phyloP scores from a whole-genome alignment of 2,113 vertebrate genomes.

The Callipepla californica region DNA sequence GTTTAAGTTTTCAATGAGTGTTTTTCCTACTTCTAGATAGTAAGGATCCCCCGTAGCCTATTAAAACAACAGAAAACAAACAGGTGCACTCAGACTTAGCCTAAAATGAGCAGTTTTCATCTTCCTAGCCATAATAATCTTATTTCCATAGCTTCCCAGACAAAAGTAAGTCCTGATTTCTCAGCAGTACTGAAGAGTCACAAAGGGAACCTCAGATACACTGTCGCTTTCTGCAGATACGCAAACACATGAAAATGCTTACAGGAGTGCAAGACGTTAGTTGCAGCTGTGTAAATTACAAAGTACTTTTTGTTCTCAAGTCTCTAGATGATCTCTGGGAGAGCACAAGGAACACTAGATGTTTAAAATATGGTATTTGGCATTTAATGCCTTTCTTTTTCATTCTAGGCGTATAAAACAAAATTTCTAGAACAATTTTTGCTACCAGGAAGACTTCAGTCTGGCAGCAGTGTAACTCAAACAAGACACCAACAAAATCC shows the following conservation, averaged over 20 bases:
- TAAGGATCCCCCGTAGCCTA: conserved; percentile 97
- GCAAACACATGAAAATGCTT: background rate
- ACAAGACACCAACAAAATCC: background rate
- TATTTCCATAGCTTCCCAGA: background rate
- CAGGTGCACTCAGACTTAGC: background rate
- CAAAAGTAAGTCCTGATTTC: background rate
- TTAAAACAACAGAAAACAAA: background rate
- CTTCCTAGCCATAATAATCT: background rate
- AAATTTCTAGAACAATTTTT: background rate
- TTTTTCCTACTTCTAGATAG: conserved; percentile 96
- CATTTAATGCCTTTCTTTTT: background rate
- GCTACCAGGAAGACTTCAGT: background rate
- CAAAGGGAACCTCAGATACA: background rate
- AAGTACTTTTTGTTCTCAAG: background rate
- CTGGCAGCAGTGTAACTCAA: background rate
- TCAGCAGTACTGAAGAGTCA: background rate
- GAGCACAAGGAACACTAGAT: background rate
- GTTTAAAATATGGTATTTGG: background rate
- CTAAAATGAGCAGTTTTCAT: background rate
- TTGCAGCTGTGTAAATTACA: background rate
- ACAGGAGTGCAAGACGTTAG: background rate
- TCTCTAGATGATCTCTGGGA: background rate
- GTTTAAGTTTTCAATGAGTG: conserved; percentile 97
- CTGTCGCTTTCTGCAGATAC: background rate
- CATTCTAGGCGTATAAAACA: background rate